Base-by-base conservation (phyloP, 2,797 vertebrate species). In the Gouania willdenowi region DNA sequence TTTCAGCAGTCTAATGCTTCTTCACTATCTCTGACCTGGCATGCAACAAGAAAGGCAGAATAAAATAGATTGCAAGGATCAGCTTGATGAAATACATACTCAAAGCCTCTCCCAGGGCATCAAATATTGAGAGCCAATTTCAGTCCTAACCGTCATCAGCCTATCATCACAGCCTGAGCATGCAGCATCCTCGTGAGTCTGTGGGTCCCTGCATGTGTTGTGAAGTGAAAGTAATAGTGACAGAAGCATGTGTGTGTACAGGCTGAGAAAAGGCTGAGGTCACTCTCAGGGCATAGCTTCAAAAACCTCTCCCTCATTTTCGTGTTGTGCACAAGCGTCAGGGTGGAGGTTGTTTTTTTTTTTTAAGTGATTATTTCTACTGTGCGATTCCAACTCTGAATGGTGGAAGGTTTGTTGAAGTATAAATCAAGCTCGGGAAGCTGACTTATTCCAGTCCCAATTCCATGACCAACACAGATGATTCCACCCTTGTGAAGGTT, bases 121-220 rank as follows among this genome's bases (percentile, higher is more conserved):
- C 85, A 94, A 94, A 97, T 94, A 93, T 94, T 95, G 91, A 93
- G 82, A 91, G 85, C 79, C 90, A 93, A 93, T 94, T 94, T 93
- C 91, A 92, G 87, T 79, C 87, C 79, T 65, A 83, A n/a, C 88
- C 87, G 91, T 89, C 91, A 90, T 92, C 92, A 88, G 82, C 89
- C 88, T 87, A 88, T 93, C 90, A 86, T 85, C 76, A 22, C 10
- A 8, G 19, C 9, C 8, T 13, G 22, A 3, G 29, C 30, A 29
- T 91, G 90, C 90, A 90, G 83, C 84, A 34, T 50, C 46, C 58
- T 62, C 33, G 21, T 14, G 48, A 52, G 55, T n/a, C 20, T 10
- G 41, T 50, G 55, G 40, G 38, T n/a, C 37, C 18, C 8, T 50
- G 53, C 20, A 17, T 42, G 41, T 46, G 55, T 48, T 55, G 33